Evolutionary conservation across 1,140 invertebrate genomes (phyloP), one percentile per base, ranked within the genome.

Genomic region (Adoxophyes honmai): DNA sequence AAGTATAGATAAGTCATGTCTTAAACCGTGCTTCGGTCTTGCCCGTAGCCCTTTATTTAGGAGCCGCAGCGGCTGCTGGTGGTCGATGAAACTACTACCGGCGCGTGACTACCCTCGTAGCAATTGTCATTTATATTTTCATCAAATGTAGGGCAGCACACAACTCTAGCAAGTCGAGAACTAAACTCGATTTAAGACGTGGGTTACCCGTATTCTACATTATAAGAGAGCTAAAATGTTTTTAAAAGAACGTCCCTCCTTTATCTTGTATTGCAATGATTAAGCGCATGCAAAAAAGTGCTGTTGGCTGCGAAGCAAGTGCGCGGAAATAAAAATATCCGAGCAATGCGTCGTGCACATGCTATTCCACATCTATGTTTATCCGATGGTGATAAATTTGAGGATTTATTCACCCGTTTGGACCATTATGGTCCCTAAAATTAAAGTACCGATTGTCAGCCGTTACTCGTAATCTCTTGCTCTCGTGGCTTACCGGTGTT

Each of bases 321-420:
- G 21, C 21, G 6, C 21, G 2, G 21, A 28, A 48, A 48, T 48
- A 48, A 48, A 48, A 48, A 48, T 48, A 48, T 48, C 42, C 21
- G 9, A 18, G 42, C 21, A 48, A 48, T 48, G 42, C 42, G 42
- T 48, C 42, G 21, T 21, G 4, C 36, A 11, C 42, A 33, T 11
- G 21, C n/a, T 21, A 18, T 18, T 44, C 18, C 15, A 6, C 21
- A 39, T 39, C 14, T 21, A 18, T 44, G 39, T 33, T 48, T 44
- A 16, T 9, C 9, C 16, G 10, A 28, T 3, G 2, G 21, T 28
- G 6, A 18, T 48, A 33, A 8, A 48, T n/a, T 21, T 48, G 10
- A n/a, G 42, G 11, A 33, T 48, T 48, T 48, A 48, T 48, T 48
- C 28, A 48, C 16, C 42, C 21, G 11, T 28, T 28, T 28, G 16